phyloP scores from a whole-genome alignment of 2,113 vertebrate species.

The Onychostoma macrolepis region DNA sequence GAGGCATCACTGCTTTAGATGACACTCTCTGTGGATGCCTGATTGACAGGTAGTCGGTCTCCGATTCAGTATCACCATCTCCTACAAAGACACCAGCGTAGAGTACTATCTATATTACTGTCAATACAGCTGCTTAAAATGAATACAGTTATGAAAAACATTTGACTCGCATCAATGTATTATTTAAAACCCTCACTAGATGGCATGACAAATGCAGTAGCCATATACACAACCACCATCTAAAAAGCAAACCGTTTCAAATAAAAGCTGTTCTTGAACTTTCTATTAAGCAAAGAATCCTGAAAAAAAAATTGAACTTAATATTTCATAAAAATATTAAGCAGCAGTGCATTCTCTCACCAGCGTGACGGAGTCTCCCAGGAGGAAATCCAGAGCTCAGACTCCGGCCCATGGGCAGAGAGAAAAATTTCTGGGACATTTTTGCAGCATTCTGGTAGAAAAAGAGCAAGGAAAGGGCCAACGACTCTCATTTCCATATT shows the following conservation, averaged over 20 bases:
- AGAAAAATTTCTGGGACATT: conserved; percentile 72
- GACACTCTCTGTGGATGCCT: conserved; percentile 53
- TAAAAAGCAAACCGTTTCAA: neutral
- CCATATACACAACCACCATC: neutral
- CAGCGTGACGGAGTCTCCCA: conserved; percentile 43
- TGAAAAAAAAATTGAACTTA: neutral
- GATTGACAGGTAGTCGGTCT: conserved; percentile 60
- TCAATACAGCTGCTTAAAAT: neutral
- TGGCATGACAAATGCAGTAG: neutral
- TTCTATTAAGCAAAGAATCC: neutral
- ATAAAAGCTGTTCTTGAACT: neutral
- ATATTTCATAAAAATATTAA: neutral
- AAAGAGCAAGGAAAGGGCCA: neutral
- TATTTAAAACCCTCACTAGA: neutral
- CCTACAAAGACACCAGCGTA: conserved; percentile 50
- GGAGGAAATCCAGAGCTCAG: conserved; percentile 64
- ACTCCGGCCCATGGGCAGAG: conserved; percentile 72
- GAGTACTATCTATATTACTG: neutral
- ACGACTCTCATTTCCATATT: neutral
- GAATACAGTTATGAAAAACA: neutral
- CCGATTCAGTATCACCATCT: conserved; percentile 61
- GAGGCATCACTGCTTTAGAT: conserved; percentile 66
- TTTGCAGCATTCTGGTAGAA: conserved; percentile 59
- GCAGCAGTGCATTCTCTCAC: conserved; percentile 53
- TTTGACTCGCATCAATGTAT: neutral